Base-by-base conservation (phyloP, 2,113 vertebrate species). In the Hemibagrus wyckioides region DNA sequence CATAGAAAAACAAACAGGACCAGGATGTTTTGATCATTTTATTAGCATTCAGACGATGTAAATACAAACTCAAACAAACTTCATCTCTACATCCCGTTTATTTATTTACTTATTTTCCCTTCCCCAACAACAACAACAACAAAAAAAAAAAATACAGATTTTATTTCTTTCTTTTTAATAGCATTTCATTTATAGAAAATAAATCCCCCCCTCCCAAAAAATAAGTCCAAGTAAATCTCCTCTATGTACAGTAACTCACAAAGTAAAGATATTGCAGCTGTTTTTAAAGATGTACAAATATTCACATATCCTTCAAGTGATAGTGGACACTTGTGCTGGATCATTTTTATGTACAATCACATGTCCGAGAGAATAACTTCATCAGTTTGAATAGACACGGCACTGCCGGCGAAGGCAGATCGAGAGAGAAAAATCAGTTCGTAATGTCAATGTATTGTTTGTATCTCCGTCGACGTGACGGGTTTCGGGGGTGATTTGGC, bases 341-440 rank as follows among this genome's bases (percentile, higher is more conserved):
- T 39, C 91, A 90, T 92, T 91, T 91, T 94, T 93, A 94, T 96
- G 94, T 95, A 95, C 93, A 94, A 94, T 95, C 93, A 94, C 91
- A 96, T 92, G 94, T 93, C 93, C 23, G 82, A 80, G 23, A 67
- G 56, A 91, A 88, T 50, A 73, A 67, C 77, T 84, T 82, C 67
- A 85, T 83, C 30, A 86, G 80, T 75, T 57, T 67, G n/a, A 75
- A 76, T 30, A 54, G 83, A 84, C n/a, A 73, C 84, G 33, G 81
- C 21, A 19, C 23, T 61, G 48, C n/a, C 80, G 33, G 80, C 21
- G 30, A 56, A 33, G 54, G 21, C 9, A 28, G 33, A 57, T 2
- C 13, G 21, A 19, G 3, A 59, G 19, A 2, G 6, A 59, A 28
- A 17, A 8, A 17, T 0, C 39, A 5, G n/a, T n/a, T n/a, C n/a